Evolutionary conservation across 2,888 invertebrate species (phyloP).

Genomic region (Nineta flava): DNA sequence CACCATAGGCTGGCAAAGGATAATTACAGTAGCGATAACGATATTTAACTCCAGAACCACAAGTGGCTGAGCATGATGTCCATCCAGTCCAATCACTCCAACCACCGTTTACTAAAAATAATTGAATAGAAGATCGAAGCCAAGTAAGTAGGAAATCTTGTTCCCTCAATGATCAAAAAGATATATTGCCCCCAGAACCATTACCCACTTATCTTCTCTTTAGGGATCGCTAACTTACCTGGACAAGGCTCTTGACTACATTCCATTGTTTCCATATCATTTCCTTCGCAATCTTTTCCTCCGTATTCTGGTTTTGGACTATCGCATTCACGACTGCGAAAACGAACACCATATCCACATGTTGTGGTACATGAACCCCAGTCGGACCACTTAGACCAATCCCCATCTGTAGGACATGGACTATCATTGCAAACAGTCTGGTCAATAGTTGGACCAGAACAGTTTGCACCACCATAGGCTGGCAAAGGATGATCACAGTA

Average conservation of each 20-base stretch:
- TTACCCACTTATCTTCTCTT: neutral
- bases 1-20: constrained; percentile 26
- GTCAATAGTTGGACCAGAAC: constrained; percentile 24
- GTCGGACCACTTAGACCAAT: constrained; percentile 32
- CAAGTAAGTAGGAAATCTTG: no score
- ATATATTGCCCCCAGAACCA: no score
- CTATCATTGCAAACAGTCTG: constrained; percentile 24
- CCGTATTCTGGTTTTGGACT: constrained; percentile 23
- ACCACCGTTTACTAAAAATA: constrained; percentile 14
- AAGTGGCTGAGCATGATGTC: constrained; percentile 27
- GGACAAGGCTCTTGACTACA: constrained; percentile 22
- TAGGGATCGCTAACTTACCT: constrained; percentile 13
- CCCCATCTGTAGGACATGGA: constrained; percentile 29
- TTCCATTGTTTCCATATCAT: constrained; percentile 9
- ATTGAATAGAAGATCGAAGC: neutral
- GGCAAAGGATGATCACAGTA: constrained; percentile 27
- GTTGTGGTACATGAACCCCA: constrained; percentile 38
- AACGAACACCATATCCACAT: constrained; percentile 35
- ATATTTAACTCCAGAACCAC: constrained; percentile 25
- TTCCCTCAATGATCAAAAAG: no score
- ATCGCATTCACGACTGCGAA: constrained; percentile 32
- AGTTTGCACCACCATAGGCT: constrained; percentile 24
- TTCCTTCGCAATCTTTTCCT: constrained; percentile 24
- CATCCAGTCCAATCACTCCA: constrained; percentile 30
- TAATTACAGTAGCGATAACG: constrained; percentile 26